Conservation (phyloP, 2,113 vertebrate species). For the Siphamia tubifer region DNA sequence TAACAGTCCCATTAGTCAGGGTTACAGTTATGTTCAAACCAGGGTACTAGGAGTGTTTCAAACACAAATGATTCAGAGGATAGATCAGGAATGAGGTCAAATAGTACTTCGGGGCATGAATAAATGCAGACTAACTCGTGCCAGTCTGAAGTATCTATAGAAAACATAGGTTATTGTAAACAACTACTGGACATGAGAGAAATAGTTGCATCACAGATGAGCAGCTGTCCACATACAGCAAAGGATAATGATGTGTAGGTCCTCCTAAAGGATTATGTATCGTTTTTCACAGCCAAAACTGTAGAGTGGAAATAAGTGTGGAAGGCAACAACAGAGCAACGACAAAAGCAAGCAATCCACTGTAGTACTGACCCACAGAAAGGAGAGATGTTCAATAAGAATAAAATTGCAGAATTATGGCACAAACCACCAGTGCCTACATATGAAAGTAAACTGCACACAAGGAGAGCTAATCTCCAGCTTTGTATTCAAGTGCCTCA, state of each 20-base stretch:
- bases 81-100: not conserved
- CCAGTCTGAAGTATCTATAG: not conserved
- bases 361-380: not conserved
- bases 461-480: not conserved
- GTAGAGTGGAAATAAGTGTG: not conserved
- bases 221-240: not conserved
- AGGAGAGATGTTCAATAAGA: not conserved
- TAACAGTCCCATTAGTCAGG: slow-evolving; percentile 15
- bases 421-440: not conserved
- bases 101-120: not conserved
- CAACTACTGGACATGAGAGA: not conserved
- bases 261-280: not conserved
- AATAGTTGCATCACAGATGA: not conserved
- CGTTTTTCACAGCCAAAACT: not conserved
- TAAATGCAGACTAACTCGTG: too few relatives aligned
- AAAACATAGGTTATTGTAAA: not conserved
- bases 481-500: not conserved
- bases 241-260: not conserved
- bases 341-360: not conserved
- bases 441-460: slow-evolving; percentile 14
- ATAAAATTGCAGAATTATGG: not conserved
- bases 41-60: not conserved
- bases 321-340: not conserved
- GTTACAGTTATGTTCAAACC: not conserved
- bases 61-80: not conserved